Evolutionary conservation across 2,113 vertebrate genomes (phyloP).

Genomic region (Eulemur rufifrons): DNA sequence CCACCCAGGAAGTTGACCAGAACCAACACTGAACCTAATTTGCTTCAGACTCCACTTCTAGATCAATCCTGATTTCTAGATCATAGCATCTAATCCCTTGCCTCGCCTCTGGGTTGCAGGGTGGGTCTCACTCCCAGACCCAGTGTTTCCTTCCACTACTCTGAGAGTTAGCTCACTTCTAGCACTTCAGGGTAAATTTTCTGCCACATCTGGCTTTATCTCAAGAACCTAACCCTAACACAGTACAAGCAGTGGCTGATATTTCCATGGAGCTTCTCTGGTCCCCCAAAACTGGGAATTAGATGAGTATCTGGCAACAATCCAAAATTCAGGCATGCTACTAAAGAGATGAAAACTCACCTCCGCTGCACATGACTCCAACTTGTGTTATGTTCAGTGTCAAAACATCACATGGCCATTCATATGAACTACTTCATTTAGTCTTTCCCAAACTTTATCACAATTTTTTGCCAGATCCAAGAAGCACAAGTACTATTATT

Average conservation of each 20-base stretch:
- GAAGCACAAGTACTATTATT: neutral
- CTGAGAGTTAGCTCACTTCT: neutral
- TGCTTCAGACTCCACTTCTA: constrained; percentile 18
- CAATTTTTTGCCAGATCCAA: neutral
- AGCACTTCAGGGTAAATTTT: neutral
- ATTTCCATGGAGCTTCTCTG: neutral
- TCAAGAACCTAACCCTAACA: neutral
- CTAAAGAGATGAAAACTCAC: neutral
- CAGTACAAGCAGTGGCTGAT: neutral
- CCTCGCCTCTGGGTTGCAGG: neutral
- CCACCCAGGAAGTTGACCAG: neutral
- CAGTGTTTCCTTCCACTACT: neutral
- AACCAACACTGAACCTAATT: neutral
- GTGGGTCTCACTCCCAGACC: neutral
- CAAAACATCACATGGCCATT: neutral
- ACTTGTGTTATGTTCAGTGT: neutral
- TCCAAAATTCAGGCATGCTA: neutral
- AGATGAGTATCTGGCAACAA: neutral
- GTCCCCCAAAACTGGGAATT: neutral
- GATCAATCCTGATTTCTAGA: neutral
- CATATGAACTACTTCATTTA: neutral
- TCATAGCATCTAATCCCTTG: neutral
- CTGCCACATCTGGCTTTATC: neutral
- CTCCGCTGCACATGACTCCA: neutral
- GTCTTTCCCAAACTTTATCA: neutral